phyloP scores from a whole-genome alignment of 2,113 vertebrate genomes.

The Melanostigma gelatinosum region DNA sequence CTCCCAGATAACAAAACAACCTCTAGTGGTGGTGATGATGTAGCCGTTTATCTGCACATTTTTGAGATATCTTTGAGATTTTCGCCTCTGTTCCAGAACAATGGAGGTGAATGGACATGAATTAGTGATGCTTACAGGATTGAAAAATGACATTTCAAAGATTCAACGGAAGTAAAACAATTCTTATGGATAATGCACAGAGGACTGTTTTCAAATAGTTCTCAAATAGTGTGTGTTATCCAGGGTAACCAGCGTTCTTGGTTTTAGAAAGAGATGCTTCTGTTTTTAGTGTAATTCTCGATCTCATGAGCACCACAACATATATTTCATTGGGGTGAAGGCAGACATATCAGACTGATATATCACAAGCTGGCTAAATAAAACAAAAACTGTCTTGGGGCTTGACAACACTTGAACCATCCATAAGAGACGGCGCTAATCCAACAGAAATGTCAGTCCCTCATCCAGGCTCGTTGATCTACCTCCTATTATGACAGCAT shows the following conservation, averaged over 20 bases:
- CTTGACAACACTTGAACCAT: neutral
- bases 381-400: neutral
- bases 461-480: constrained; percentile 33
- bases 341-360: constrained; percentile 10
- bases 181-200: neutral
- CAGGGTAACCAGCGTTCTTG: neutral
- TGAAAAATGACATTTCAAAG: neutral
- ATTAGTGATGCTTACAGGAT: neutral
- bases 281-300: neutral
- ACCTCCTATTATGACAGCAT: constrained; percentile 34
- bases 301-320: neutral
- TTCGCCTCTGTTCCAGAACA: neutral
- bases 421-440: neutral
- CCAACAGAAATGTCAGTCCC: constrained; percentile 6
- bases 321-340: neutral
- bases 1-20: neutral
- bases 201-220: neutral
- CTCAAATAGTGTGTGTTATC: neutral
- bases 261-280: neutral
- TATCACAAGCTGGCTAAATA: neutral
- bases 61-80: neutral
- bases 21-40: neutral
- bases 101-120: neutral
- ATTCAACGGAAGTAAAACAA: neutral
- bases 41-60: neutral